A percentile compares a stretch with the other conserved stretches of the same genome.
These are phyloP conservation scores for Linnaemya vulpina DNA, from an alignment of 2,888 invertebrate species.

Conservation along the genomic window DNA sequence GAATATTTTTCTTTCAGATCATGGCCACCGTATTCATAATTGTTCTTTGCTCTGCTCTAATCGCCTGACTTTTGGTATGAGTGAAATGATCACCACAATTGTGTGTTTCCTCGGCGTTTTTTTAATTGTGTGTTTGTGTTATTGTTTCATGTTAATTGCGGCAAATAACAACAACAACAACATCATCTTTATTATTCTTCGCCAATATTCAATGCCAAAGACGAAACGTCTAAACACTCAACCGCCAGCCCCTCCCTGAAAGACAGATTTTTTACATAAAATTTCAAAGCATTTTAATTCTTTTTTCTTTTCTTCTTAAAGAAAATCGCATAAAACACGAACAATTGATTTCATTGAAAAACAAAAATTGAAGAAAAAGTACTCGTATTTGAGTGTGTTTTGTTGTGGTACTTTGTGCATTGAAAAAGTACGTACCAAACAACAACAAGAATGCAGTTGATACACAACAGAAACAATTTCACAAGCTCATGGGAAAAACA, in stretches of 20 bases:
- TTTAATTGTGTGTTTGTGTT: background rate
- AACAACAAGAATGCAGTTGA: conserved; percentile 14
- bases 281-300: conserved; percentile 20
- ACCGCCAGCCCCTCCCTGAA: conserved; percentile 3
- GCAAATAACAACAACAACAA: conserved; percentile 29
- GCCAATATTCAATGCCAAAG: conserved; percentile 69
- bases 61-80: conserved; percentile 14
- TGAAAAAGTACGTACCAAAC: background rate
- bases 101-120: conserved; percentile 39
- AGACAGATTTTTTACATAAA: background rate
- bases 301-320: conserved; percentile 23
- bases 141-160: conserved; percentile 25
- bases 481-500: conserved; percentile 12
- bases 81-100: conserved; percentile 11
- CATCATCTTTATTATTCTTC: conserved; percentile 14
- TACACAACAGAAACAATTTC: conserved; percentile 16
- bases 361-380: background rate
- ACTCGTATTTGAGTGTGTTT: no score
- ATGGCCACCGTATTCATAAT: background rate
- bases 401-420: no score
- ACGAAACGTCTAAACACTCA: conserved; percentile 32
- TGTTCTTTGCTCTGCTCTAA: background rate
- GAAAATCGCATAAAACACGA: background rate
- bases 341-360: conserved; percentile 3
- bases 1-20: no score